Evolutionary conservation across 2,113 vertebrate species (phyloP).

Genomic region (Cyrtonyx montezumae): DNA sequence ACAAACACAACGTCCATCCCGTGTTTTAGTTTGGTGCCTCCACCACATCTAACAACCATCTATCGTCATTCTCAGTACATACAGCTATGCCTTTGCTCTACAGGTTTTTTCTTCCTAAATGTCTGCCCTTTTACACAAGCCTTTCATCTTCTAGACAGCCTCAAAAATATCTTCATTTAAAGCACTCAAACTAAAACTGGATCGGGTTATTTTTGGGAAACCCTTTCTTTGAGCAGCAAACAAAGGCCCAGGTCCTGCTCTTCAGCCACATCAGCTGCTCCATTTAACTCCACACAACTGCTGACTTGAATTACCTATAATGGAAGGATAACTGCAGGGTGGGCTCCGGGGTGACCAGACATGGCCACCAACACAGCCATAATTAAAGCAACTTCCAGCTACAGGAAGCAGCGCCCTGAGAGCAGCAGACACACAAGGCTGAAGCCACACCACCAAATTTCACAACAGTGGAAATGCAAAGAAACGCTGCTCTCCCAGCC

Average conservation of each 20-base stretch:
- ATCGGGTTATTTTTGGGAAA: conserved; percentile 33
- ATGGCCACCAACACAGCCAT: background rate
- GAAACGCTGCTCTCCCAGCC: background rate
- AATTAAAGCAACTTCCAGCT: conserved; percentile 24
- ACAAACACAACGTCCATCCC: background rate
- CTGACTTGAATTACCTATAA: background rate
- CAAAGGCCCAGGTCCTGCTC: background rate
- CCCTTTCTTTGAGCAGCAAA: background rate
- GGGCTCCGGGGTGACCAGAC: background rate
- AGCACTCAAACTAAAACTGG: conserved; percentile 3
- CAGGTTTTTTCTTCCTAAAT: accelerated
- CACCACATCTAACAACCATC: conserved; percentile 16
- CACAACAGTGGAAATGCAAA: background rate
- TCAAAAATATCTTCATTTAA: background rate
- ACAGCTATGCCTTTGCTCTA: background rate
- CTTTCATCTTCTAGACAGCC: background rate
- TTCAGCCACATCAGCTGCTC: background rate
- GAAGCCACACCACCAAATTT: background rate
- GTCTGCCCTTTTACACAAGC: background rate
- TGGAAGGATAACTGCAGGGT: background rate
- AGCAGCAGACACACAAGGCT: background rate
- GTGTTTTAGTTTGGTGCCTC: conserved; percentile 25
- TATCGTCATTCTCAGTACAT: background rate
- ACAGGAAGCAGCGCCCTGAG: background rate
- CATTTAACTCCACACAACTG: background rate